phyloP scores from a whole-genome alignment of 2,797 vertebrate genomes.

The Anableps anableps region DNA sequence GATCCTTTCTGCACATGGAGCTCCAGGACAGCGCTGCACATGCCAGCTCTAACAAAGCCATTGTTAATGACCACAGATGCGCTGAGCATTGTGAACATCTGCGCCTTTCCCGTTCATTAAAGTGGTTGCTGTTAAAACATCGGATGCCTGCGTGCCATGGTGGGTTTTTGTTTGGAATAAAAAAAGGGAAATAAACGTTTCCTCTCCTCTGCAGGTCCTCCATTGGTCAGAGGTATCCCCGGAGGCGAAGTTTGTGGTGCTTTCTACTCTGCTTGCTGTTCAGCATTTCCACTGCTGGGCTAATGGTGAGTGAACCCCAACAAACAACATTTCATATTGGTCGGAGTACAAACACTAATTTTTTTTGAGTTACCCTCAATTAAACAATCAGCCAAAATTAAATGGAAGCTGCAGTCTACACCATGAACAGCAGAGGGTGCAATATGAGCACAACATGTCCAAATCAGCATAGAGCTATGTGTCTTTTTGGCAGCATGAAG shows the following conservation, averaged over 20 bases:
- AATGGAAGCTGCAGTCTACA: background rate
- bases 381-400: too few relatives aligned
- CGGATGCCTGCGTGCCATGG: background rate
- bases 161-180: background rate
- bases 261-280: slow-evolving; percentile 91
- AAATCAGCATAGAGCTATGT: background rate
- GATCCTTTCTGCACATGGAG: background rate
- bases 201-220: slow-evolving; percentile 83
- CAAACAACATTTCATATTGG: background rate
- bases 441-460: slow-evolving; percentile 38
- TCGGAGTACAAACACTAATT: background rate
- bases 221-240: slow-evolving; percentile 91
- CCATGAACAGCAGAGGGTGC: slow-evolving; percentile 63
- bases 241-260: slow-evolving; percentile 92
- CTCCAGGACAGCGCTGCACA: background rate
- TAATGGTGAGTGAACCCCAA: slow-evolving; percentile 84
- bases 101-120: background rate
- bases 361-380: too few relatives aligned
- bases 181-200: background rate
- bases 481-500: background rate
- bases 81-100: slow-evolving; percentile 3
- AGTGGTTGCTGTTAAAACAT: background rate
- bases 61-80: slow-evolving; percentile 1
- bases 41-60: slow-evolving; percentile 1
- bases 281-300: slow-evolving; percentile 87